These are phyloP conservation scores for Ichneumoninae sp. DNA, from an alignment of 2,888 invertebrate species.

Conservation along the genomic window DNA sequence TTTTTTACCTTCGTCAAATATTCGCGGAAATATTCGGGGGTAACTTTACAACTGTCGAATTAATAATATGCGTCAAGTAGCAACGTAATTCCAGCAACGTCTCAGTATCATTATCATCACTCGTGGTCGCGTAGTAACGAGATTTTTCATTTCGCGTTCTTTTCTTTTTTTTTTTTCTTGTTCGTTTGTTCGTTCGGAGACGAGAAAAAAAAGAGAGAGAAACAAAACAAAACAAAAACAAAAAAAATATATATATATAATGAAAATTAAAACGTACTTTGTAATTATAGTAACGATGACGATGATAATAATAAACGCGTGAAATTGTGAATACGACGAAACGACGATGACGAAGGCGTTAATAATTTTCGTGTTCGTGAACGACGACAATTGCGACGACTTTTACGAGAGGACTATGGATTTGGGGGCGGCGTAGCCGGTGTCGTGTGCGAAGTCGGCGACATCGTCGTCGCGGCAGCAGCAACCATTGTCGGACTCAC, in stretches of 20 bases:
- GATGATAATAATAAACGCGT: constrained; percentile 57
- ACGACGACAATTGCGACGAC: constrained; percentile 65
- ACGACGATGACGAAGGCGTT: constrained; percentile 78
- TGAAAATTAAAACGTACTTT: constrained; percentile 21
- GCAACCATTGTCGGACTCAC: constrained; percentile 81
- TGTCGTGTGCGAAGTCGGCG: constrained; percentile 81
- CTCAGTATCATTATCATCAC: constrained; percentile 4
- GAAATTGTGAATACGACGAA: constrained; percentile 56
- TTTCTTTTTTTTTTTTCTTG: neutral
- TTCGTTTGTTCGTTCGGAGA: constrained; percentile 31
- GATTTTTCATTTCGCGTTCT: neutral
- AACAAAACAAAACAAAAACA: neutral
- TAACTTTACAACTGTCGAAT: constrained; percentile 37
- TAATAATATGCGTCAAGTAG: constrained; percentile 19
- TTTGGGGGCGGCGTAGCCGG: constrained; percentile 83
- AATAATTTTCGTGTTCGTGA: constrained; percentile 69
- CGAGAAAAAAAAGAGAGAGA: constrained; percentile 16
- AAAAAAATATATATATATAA: constrained; percentile 40
- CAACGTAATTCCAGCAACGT: constrained; percentile 16
- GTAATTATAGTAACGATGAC: constrained; percentile 37
- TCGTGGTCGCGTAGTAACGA: constrained; percentile 11
- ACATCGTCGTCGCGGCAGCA: constrained; percentile 72
- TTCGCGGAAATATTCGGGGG: constrained; percentile 4
- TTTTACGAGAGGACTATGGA: constrained; percentile 80
- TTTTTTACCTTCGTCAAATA: constrained; percentile 30